Base-by-base conservation (phyloP, 2,797 vertebrate genomes). In the Xenopus petersii region DNA sequence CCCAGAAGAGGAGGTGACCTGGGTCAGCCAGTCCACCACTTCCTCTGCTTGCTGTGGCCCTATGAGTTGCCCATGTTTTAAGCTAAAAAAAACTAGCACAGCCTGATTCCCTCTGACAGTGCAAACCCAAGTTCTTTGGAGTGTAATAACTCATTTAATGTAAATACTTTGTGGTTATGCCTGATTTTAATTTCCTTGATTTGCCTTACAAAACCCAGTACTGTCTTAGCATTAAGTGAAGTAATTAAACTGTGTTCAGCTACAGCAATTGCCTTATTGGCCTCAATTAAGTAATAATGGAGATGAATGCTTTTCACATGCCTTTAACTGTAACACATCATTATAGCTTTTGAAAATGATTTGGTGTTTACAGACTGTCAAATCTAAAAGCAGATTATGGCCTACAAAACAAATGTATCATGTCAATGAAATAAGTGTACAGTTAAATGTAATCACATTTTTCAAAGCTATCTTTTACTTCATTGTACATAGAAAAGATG, bases 381-480 rank as follows among this genome's bases (percentile, higher is more conserved):
- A 64, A 55, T 55, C 47, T 63, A 11, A 46, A 48, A 9, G 64
- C 17, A 64, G 30, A 68, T 75, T 55, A 62, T 61, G 54, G 48
- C 62, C 46, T 68, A 56, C 48, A 8, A 54, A 51, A 51, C 46
- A 2, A 54, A 33, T 54, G 24, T 68, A 62, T 54, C 48, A 68
- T 75, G 65, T 24, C 26, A 49, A 16, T 42, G 26, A 68, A 75
- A 75, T 67, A 51, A 74, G 62, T 46, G 36, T 75, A 75, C 54
- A 70, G 36, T 70, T 75, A 70, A 70, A 60, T 59, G 67, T 65
- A 60, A 46, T 64, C 36, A 70, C 64, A 70, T 70, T 75, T 64
- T 42, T 70, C 30, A 5, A 49, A 75, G 67, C 33, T 55, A 26
- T 70, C 46, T 65, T 60, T 76, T 64, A 51, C 61, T 51, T 70